Base-by-base conservation (phyloP, 1,140 invertebrate genomes). In the Anoplolepis gracilipes region DNA sequence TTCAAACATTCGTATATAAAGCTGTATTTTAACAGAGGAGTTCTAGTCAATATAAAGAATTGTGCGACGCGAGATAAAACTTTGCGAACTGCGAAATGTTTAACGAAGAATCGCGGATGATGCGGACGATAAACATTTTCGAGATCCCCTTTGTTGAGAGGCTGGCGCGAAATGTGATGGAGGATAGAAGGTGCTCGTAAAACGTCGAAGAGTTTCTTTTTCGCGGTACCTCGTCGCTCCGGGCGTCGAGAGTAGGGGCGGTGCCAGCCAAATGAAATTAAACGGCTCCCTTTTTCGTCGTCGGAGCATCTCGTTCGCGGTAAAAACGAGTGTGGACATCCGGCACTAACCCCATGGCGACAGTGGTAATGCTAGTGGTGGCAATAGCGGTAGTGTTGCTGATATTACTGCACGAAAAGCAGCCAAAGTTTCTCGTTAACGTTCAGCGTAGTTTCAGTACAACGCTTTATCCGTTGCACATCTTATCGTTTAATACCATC, bases 311-410 rank as follows among this genome's bases (percentile, higher is more conserved):
- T 70, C 76, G 72, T 79, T 13, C 57, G 22, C 69, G 84, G 79
- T 87, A 90, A 90, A 90, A 90, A 90, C 89, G 90, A 85, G 89
- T 57, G 90, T 90, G 89, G 89, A 90, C 89, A 90, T 90, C 86
- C 86, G 87, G 62, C 64, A 46, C 69, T 90, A 77, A 85, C 86
- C 81, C 55, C 62, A 81, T 76, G 30, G 55, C 59, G 75, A 46
- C 53, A 16, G 4, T 49, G 46, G 13, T 49, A 49, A 49, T 42
- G 39, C 8, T 10, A 1, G 1, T 19, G 28, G 28, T 19, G 55
- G 30, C 42, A 57, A n/a, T 59, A 46, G 16, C 2, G 28, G 2
- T 42, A 11, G 16, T 25, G 39, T 1, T 42, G 61, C 59, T 65
- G 59, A 13, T 77, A 39, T 36, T 25, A 64, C 49, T 30, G 33